Evolutionary conservation across 2,888 invertebrate species (phyloP).

Genomic region (Pteria penguin): DNA sequence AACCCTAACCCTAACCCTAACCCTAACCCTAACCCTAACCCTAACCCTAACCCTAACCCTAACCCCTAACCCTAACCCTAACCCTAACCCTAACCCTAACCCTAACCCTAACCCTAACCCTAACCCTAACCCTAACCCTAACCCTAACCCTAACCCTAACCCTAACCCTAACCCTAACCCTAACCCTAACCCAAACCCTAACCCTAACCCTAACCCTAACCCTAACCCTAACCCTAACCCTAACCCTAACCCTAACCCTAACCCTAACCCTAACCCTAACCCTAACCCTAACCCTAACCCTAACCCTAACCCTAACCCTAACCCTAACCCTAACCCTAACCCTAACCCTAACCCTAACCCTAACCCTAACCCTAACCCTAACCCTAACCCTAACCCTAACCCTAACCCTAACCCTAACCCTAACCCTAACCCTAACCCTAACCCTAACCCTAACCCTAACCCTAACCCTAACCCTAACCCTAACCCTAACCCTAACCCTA

Average conservation of each 20-base stretch:
- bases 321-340: constrained; percentile 23
- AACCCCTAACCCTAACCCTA: constrained; percentile 4
- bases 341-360: constrained; percentile 16
- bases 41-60: constrained; percentile 25
- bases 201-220: constrained; percentile 28
- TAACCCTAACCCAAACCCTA: constrained; percentile 31
- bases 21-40: constrained; percentile 20
- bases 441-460: constrained; percentile 32
- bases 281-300: constrained; percentile 9
- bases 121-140: constrained; percentile 29
- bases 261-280: constrained; percentile 15
- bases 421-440: constrained; percentile 53
- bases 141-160: constrained; percentile 22
- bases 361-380: constrained; percentile 49
- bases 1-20: constrained; percentile 14
- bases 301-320: constrained; percentile 25
- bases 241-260: constrained; percentile 21
- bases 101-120: constrained; percentile 17
- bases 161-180: constrained; percentile 23
- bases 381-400: constrained; percentile 48
- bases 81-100: constrained; percentile 24
- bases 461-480: constrained; percentile 52
- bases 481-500: constrained; percentile 56
- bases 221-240: constrained; percentile 9
- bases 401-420: constrained; percentile 53